These are phyloP conservation scores for Calyptomena viridis DNA, from an alignment of 2,113 vertebrate genomes.

Conservation along the genomic window DNA sequence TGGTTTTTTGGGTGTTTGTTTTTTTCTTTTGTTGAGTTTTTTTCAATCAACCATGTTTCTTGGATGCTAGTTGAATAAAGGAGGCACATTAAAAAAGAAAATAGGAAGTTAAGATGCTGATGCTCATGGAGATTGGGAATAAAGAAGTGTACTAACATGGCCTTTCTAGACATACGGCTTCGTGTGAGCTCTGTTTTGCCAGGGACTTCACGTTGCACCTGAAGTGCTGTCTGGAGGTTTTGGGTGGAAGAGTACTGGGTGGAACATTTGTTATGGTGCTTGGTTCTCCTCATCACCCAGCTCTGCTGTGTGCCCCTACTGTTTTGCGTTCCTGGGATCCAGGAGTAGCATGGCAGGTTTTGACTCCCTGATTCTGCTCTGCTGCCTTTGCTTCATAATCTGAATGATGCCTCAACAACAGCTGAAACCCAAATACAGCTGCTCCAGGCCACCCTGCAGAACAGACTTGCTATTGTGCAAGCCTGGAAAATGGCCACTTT, in stretches of 20 bases:
- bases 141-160: neutral
- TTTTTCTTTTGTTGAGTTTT: neutral
- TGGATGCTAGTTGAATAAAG: neutral
- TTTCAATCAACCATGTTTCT: accelerated
- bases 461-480: neutral
- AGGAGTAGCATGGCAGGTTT: neutral
- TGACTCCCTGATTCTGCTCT: neutral
- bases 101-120: neutral
- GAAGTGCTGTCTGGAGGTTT: accelerated
- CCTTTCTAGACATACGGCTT: accelerated
- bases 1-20: accelerated
- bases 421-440: neutral
- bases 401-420: neutral
- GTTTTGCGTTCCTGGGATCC: neutral
- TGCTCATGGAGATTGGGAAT: neutral
- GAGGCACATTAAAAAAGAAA: neutral
- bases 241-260: neutral
- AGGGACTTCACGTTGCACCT: neutral
- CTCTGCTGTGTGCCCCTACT: neutral
- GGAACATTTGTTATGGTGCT: accelerated
- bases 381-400: neutral
- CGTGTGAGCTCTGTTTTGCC: neutral
- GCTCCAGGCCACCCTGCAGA: neutral
- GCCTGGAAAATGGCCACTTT: neutral
- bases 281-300: neutral